Evolutionary conservation across 1,140 invertebrate genomes (phyloP).

Genomic region (Drosophila kepulauana): DNA sequence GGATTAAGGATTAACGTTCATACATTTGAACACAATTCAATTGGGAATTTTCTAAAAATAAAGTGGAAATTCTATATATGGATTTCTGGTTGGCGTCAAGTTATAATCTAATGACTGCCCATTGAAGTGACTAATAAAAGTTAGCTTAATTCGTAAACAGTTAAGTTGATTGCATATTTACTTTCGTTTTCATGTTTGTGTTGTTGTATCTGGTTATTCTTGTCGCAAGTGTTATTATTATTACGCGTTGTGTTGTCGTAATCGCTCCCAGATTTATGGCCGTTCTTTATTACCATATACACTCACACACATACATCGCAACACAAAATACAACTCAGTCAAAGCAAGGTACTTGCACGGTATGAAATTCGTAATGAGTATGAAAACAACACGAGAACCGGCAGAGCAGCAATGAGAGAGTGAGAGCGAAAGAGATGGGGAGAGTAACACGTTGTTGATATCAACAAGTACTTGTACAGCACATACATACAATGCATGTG

Average conservation of each 20-base stretch:
- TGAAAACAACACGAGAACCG: constrained; percentile 18
- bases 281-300: neutral
- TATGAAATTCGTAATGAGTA: constrained; percentile 40
- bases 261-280: constrained; percentile 1
- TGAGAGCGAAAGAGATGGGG: constrained; percentile 5
- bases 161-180: constrained; percentile 67
- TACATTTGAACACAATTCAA: too few relatives aligned
- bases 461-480: constrained; percentile 52
- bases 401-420: neutral
- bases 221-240: constrained; percentile 1
- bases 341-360: constrained; percentile 33
- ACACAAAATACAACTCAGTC: neutral
- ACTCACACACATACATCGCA: neutral
- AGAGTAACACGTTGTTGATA: constrained; percentile 36
- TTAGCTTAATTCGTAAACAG: constrained; percentile 24
- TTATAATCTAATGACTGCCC: too few relatives aligned
- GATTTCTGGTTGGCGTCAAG: too few relatives aligned
- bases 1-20: neutral
- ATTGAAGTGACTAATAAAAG: too few relatives aligned
- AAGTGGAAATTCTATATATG: too few relatives aligned
- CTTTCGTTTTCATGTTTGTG: constrained; percentile 78
- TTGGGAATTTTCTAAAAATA: too few relatives aligned
- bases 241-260: neutral
- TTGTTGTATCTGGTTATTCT: constrained; percentile 38
- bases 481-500: constrained; percentile 3